Percentiles rank a stretch among this genome's conserved stretches.
These are phyloP conservation scores for Chymomyza caudatula DNA, from an alignment of 2,888 invertebrate genomes.

Conservation along the genomic window DNA sequence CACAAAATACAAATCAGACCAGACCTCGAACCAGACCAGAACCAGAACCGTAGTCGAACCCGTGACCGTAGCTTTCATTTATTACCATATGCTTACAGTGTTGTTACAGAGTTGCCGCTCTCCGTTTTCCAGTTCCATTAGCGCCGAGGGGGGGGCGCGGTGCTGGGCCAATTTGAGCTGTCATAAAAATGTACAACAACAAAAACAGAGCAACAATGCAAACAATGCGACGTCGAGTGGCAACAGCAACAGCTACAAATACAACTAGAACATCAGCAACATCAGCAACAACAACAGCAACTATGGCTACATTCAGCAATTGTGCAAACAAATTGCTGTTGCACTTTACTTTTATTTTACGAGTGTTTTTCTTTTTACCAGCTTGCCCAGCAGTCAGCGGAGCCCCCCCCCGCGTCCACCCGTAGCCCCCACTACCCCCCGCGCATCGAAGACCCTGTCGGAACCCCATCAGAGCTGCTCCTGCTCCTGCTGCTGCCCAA, in stretches of 20 bases:
- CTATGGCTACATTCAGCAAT: constrained; percentile 66
- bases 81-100: constrained; percentile 71
- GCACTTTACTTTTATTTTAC: constrained; percentile 72
- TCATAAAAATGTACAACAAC: constrained; percentile 71
- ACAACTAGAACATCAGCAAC: constrained; percentile 19
- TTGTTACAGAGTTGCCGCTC: constrained; percentile 35
- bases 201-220: constrained; percentile 69
- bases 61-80: constrained; percentile 45
- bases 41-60: constrained; percentile 14
- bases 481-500: constrained; percentile 39
- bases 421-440: neutral
- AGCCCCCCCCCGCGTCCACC: neutral
- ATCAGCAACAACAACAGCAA: constrained; percentile 27
- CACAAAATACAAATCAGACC: neutral
- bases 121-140: constrained; percentile 11
- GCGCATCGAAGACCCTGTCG: neutral
- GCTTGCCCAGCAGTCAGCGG: constrained; percentile 43
- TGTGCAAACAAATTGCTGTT: constrained; percentile 72
- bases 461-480: neutral
- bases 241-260: constrained; percentile 57
- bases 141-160: constrained; percentile 37
- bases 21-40: neutral
- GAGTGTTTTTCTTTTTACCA: constrained; percentile 50
- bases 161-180: constrained; percentile 70
- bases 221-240: constrained; percentile 69